phyloP scores from a whole-genome alignment of 1,140 invertebrate species.

The Drosophila seguyi region DNA sequence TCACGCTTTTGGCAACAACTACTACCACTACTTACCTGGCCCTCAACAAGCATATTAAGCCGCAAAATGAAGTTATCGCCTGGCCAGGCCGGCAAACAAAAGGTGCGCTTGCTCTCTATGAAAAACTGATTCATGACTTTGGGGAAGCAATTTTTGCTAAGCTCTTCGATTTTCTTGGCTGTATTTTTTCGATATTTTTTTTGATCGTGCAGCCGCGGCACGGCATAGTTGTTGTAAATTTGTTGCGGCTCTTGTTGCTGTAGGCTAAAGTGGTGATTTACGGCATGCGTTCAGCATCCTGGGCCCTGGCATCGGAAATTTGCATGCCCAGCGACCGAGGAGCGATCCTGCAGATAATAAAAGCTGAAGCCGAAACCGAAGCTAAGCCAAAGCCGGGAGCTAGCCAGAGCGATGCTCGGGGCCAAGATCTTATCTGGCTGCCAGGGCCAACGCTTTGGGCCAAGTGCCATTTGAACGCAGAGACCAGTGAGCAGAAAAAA shows the following conservation, averaged over 20 bases:
- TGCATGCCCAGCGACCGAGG: constrained; percentile 71
- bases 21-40: constrained; percentile 70
- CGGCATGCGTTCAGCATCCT: constrained; percentile 73
- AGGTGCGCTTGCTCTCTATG: constrained; percentile 65
- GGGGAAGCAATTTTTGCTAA: constrained; percentile 42
- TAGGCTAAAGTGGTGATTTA: constrained; percentile 73
- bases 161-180: constrained; percentile 32
- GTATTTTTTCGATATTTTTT: constrained; percentile 7
- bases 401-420: constrained; percentile 30
- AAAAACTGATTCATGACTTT: constrained; percentile 81
- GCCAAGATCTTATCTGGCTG: constrained; percentile 76
- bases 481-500: constrained; percentile 63
- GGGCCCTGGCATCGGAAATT: constrained; percentile 73
- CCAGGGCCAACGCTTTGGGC: constrained; percentile 73
- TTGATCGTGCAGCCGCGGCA: constrained; percentile 74
- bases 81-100: constrained; percentile 62
- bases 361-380: constrained; percentile 35
- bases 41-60: constrained; percentile 83
- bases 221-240: constrained; percentile 83
- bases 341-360: constrained; percentile 82
- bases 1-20: constrained; percentile 74
- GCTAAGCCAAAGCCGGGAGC: constrained; percentile 28
- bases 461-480: constrained; percentile 80
- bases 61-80: constrained; percentile 81
- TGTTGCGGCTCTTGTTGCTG: constrained; percentile 72